phyloP scores from a whole-genome alignment of 2,113 vertebrate genomes.

The Macheiramphus alcinus region DNA sequence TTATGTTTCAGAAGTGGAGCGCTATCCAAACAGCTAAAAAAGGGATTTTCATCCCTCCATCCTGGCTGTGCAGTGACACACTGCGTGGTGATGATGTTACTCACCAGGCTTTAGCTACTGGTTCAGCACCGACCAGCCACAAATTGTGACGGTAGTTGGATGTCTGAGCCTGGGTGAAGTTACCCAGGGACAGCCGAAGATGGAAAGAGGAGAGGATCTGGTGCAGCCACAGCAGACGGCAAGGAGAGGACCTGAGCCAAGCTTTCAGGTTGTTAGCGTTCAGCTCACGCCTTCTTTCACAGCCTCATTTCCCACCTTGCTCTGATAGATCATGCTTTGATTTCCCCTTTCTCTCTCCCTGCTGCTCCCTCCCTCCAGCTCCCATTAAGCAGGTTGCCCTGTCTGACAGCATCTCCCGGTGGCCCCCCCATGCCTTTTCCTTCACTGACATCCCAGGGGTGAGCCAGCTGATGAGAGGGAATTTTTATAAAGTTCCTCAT shows the following conservation, averaged over 20 bases:
- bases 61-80: background rate
- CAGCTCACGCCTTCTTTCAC: background rate
- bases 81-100: fast-evolving
- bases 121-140: background rate
- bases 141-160: background rate
- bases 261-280: background rate
- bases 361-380: background rate
- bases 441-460: background rate
- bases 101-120: background rate
- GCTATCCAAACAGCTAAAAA: background rate
- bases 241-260: background rate
- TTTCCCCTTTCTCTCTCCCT: background rate
- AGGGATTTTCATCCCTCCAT: background rate
- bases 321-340: background rate
- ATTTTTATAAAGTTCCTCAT: background rate
- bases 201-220: background rate
- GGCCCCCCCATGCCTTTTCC: background rate
- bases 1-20: background rate
- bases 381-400: background rate
- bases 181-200: background rate
- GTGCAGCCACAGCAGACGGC: background rate
- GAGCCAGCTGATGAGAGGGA: background rate
- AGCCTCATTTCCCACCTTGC: background rate
- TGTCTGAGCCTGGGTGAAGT: background rate
- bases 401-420: background rate